Percentiles rank a stretch among this genome's conserved stretches.
These are phyloP conservation scores for Acipenser transmontanus DNA, from an alignment of 2,797 vertebrate genomes.

Conservation along the genomic window DNA sequence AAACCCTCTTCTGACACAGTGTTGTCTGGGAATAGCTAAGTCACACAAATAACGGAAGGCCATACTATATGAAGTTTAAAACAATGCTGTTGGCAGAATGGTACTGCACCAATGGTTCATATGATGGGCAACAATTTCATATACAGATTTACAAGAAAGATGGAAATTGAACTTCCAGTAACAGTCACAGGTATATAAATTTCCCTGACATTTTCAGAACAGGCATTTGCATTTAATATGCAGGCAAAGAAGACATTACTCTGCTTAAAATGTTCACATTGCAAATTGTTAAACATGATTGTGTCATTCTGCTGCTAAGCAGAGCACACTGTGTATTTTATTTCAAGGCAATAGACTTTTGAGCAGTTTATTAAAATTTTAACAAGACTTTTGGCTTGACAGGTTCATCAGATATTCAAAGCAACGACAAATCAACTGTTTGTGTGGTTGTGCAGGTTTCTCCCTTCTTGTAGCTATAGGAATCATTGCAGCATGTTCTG, in stretches of 20 bases:
- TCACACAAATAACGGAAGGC: neutral
- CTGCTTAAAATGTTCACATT: slow-evolving; percentile 62
- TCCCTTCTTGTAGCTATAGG: too few relatives aligned
- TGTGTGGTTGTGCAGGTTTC: slow-evolving; percentile 6
- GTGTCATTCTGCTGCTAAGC: slow-evolving; percentile 57
- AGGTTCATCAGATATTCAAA: slow-evolving; percentile 74
- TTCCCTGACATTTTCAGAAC: slow-evolving; percentile 53
- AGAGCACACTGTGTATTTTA: slow-evolving; percentile 65
- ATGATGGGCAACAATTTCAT: too few relatives aligned
- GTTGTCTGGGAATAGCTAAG: too few relatives aligned
- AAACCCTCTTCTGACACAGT: too few relatives aligned
- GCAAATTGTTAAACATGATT: slow-evolving; percentile 69
- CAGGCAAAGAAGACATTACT: slow-evolving; percentile 64
- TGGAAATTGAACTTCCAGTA: slow-evolving; percentile 52
- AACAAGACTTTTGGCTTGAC: slow-evolving; percentile 60
- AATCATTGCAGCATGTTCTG: too few relatives aligned
- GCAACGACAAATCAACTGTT: slow-evolving; percentile 44
- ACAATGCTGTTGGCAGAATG: slow-evolving; percentile 21
- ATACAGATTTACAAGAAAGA: slow-evolving; percentile 51
- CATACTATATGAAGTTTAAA: slow-evolving; percentile 14
- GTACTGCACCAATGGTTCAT: too few relatives aligned
- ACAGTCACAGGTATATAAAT: slow-evolving; percentile 61
- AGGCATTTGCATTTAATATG: slow-evolving; percentile 57
- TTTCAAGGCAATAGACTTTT: slow-evolving; percentile 65
- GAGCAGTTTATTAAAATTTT: slow-evolving; percentile 78